Evolutionary conservation across 2,888 invertebrate genomes (phyloP).

Genomic region (Rhogogaster chlorosoma): DNA sequence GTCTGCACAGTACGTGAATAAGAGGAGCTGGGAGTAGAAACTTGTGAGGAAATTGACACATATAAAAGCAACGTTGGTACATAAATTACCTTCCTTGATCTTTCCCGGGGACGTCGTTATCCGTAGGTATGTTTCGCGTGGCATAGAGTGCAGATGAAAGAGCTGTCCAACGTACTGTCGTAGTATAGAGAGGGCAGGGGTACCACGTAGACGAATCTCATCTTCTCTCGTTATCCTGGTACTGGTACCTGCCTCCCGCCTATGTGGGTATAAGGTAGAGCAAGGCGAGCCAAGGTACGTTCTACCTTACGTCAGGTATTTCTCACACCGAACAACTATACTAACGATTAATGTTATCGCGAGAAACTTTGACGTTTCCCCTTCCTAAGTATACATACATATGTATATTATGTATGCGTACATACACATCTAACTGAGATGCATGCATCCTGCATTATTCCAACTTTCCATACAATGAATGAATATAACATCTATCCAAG

Average conservation of each 20-base stretch:
- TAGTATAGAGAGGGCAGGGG: background rate
- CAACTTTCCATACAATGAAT: background rate
- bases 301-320: background rate
- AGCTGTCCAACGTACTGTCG: constrained; percentile 13
- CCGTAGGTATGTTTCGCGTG: background rate
- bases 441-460: background rate
- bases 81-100: constrained; percentile 46
- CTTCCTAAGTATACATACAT: background rate
- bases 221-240: background rate
- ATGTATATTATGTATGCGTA: background rate
- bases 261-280: background rate
- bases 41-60: constrained; percentile 28
- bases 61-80: constrained; percentile 32
- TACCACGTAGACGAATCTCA: constrained; percentile 3
- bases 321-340: background rate
- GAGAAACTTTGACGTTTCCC: background rate
- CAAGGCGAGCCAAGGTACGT: background rate
- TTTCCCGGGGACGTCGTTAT: constrained; percentile 38
- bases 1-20: background rate
- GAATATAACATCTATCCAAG: background rate
- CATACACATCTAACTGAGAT: background rate
- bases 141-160: constrained; percentile 41
- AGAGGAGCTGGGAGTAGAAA: constrained; percentile 5
- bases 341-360: background rate
- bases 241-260: background rate